Evolutionary conservation across 1,140 invertebrate species (phyloP), one percentile per base, ranked within the genome.

Genomic region (Drosophila tani): DNA sequence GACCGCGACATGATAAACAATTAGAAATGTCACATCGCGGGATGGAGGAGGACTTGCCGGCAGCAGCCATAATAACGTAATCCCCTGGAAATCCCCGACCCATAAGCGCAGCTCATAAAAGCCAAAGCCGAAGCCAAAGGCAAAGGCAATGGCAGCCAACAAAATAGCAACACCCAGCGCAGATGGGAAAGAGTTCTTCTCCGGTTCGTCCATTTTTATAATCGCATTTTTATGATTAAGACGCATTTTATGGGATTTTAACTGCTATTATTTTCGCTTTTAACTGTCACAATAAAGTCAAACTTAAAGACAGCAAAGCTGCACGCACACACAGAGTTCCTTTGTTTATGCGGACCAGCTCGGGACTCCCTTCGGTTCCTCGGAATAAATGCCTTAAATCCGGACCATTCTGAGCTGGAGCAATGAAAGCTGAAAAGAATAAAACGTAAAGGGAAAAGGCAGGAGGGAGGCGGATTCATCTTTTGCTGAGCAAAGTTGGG

Each of bases 141-240:
- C 77, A 81, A 88, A 82, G 68, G 84, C 77, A 84, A 87, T 75
- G 68, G 84, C 58, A 75, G 62, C 69, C 62, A 75, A 74, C 68
- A 75, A 74, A 73, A 73, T 73, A 73, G 77, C 80, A 88, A 87
- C 75, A 82, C 27, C 62, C 69, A 79, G 45, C 47, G 60, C 50
- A 56, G 43, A 67, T 53, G 65, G 32, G 78, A 86, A 86, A 86
- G 76, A 87, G 84, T 77, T 74, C 62, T 63, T 50, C 65, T 24
- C 59, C 47, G 63, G 75, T 74, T 90, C 81, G 78, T 90, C 71
- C 86, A 90, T 90, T 90, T 90, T 90, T 90, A 90, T 90, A 90
- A 91, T 91, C 86, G 82, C 87, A 91, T 91, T 91, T 91, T 91
- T 91, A 91, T 91, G 86, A 91, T 91, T 91, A 91, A 91, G 86